phyloP scores from a whole-genome alignment of 2,888 invertebrate genomes.

The Dynastes tityus region DNA sequence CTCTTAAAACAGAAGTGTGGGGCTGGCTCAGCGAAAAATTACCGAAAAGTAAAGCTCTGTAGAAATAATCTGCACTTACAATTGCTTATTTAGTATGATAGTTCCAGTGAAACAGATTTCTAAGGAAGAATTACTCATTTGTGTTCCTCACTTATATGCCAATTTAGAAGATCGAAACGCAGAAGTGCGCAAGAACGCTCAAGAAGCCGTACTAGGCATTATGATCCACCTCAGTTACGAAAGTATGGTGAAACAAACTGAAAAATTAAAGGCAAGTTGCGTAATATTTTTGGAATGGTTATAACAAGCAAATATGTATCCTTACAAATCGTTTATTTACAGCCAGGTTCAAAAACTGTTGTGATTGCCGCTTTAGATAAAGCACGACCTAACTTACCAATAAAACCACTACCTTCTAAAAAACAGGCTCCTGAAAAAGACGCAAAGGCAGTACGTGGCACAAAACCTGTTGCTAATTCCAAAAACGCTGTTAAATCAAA shows the following conservation, averaged over 20 bases:
- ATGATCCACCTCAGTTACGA: constrained; percentile 95
- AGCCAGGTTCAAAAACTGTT: constrained; percentile 83
- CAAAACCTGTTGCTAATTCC: constrained; percentile 72
- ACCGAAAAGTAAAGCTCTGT: constrained; percentile 75
- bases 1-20: constrained; percentile 86
- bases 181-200: constrained; percentile 92
- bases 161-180: constrained; percentile 93
- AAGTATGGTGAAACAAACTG: constrained; percentile 81
- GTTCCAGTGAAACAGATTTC: constrained; percentile 81
- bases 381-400: constrained; percentile 86
- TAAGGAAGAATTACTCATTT: constrained; percentile 85
- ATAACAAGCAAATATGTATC: background rate
- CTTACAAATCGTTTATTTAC: constrained; percentile 6
- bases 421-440: constrained; percentile 73
- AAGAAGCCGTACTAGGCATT: constrained; percentile 90
- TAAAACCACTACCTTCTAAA: constrained; percentile 82
- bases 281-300: background rate
- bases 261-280: constrained; percentile 81
- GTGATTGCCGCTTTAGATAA: constrained; percentile 89
- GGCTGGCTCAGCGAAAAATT: constrained; percentile 89
- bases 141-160: constrained; percentile 84
- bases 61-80: background rate
- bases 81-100: constrained; percentile 18
- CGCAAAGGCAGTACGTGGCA: constrained; percentile 75
- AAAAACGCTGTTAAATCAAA: constrained; percentile 74